Base-by-base conservation (phyloP, 2,888 invertebrate genomes). In the Chalcosyrphus nemorum region DNA sequence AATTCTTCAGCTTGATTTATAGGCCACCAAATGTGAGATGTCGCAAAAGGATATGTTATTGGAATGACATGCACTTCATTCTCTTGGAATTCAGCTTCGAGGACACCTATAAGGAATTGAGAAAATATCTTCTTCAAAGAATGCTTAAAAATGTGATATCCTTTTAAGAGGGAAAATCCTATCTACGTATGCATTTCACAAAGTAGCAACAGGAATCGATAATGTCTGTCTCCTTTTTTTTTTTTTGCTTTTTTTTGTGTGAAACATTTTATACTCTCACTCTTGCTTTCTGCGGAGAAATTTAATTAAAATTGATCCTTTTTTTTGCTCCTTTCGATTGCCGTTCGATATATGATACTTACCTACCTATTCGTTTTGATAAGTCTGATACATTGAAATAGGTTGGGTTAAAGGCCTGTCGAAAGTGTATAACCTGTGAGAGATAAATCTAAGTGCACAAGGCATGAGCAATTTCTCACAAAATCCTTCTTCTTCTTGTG, bases 21-120 rank as follows among this genome's bases (percentile, higher is more conserved):
- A 56, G 96, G 96, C 96, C 97, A 97, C 95, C 96, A 96, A 90
- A 97, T 96, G 92, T 97, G 96, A 85, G 97, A 96, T 61, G 96
- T 96, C 78, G 96, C 95, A 91, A 97, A 97, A 63, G 97, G 97
- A 92, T 97, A 97, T 38, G 97, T 97, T 88, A 97, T 95, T 38
- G 97, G 97, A 89, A 97, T 96, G 68, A 96, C 95, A 90, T 96
- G 95, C 19, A 97, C 96, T 91, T 96, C 95, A 63, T 94, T 94
- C 89, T 97, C 96, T 88, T 95, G 94, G 88, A 96, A 97, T 89
- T 97, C 96, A 2, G 97, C 96, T 88, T 95, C 95, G 85, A 97
- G 91, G 5, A 96, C 94, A 41, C 96, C 94, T 90, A 89, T 86
- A 86, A n/a, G n/a, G n/a, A n/a, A n/a, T n/a, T n/a, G n/a, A n/a